Evolutionary conservation across 2,888 invertebrate genomes (phyloP).

Genomic region (Dermolepida albohirtum): DNA sequence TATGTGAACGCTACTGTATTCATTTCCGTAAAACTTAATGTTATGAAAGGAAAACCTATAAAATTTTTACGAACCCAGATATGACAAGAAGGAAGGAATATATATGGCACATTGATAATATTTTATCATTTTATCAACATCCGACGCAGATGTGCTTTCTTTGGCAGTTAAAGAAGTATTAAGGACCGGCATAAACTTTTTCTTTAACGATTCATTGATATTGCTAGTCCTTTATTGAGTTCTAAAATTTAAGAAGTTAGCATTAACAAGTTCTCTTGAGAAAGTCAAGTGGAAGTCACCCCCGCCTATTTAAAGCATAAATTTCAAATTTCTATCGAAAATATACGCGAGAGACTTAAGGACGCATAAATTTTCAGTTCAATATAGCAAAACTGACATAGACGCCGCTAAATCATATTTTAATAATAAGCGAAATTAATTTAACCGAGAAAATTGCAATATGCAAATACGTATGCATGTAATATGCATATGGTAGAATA

Average conservation of each 20-base stretch:
- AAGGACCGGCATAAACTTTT: too few species aligned
- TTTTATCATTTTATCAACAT: constrained; percentile 9
- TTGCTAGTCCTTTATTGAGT: constrained; percentile 4
- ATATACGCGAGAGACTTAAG: background rate
- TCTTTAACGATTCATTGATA: constrained; percentile 8
- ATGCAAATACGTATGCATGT: constrained; percentile 13
- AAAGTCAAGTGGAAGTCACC: background rate
- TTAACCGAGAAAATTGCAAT: constrained; percentile 16
- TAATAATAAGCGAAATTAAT: constrained; percentile 27
- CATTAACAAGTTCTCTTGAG: background rate
- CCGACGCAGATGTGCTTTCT: constrained; percentile 7
- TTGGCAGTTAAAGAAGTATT: background rate
- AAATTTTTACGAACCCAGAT: constrained; percentile 7
- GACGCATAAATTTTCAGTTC: constrained; percentile 24
- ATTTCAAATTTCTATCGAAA: constrained; percentile 17
- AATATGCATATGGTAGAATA: constrained; percentile 1
- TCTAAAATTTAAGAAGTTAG: constrained; percentile 3
- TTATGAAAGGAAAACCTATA: background rate
- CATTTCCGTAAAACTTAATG: too few species aligned
- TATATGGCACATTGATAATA: constrained; percentile 2
- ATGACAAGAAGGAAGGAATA: background rate
- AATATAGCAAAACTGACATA: constrained; percentile 1
- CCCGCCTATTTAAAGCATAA: background rate
- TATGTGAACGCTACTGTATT: background rate
- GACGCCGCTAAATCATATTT: constrained; percentile 31